phyloP scores from a whole-genome alignment of 2,113 vertebrate species.

The Melozone crissalis region DNA sequence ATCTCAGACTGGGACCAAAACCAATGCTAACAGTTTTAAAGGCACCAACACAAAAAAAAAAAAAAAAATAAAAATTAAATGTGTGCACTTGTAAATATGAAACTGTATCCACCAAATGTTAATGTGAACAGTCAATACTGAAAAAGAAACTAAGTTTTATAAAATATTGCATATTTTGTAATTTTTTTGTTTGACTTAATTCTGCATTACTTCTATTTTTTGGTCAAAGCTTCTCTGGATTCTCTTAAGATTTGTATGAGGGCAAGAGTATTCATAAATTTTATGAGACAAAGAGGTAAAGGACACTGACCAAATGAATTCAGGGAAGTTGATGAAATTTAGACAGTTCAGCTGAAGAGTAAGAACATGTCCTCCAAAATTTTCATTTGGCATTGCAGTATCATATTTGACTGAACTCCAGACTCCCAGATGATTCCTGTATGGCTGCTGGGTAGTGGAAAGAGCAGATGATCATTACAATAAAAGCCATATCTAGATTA shows the following conservation, averaged over 20 bases:
- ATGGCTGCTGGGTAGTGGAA: not conserved
- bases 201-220: not conserved
- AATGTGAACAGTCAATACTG: not conserved
- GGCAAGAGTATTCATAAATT: not conserved
- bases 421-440: not conserved
- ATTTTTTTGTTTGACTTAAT: not conserved
- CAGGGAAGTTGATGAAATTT: not conserved
- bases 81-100: not conserved
- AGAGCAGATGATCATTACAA: not conserved
- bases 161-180: not conserved
- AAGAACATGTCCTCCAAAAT: not conserved
- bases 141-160: not conserved
- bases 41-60: not conserved
- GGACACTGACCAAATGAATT: not conserved
- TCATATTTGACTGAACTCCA: not conserved
- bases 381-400: not conserved
- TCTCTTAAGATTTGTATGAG: not conserved
- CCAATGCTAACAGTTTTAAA: not conserved
- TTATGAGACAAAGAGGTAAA: not conserved
- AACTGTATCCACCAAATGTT: not conserved
- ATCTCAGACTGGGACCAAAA: not conserved
- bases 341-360: not conserved
- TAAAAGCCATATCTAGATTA: not conserved
- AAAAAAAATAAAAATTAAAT: too few species aligned
- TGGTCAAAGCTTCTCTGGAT: not conserved